Percentiles rank a stretch among this genome's conserved stretches.
Evolutionary conservation across 2,797 vertebrate species (phyloP).

Genomic region (Philypnodon macrostomus): DNA sequence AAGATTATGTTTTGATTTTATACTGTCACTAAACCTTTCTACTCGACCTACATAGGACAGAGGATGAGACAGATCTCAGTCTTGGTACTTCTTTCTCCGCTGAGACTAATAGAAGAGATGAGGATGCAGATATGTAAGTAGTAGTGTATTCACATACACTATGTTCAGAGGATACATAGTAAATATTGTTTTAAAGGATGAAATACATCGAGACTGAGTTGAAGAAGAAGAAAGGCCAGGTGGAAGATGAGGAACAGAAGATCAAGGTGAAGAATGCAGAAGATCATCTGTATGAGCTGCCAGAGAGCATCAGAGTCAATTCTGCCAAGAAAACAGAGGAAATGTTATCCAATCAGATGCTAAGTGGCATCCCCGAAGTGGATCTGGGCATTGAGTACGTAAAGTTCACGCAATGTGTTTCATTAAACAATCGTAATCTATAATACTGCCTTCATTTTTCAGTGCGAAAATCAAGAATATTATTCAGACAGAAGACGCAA

Average conservation of each 20-base stretch:
- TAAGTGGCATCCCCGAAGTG: constrained; percentile 96
- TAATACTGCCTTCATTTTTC: constrained; percentile 10
- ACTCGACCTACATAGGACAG: constrained; percentile 75
- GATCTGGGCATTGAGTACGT: constrained; percentile 93
- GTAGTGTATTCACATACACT: neutral
- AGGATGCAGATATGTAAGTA: constrained; percentile 96
- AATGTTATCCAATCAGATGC: constrained; percentile 99
- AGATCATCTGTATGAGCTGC: constrained; percentile 92
- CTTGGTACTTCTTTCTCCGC: constrained; percentile 96
- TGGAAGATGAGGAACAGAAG: constrained; percentile 91
- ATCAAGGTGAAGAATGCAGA: constrained; percentile 92
- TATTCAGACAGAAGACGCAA: constrained; percentile 94
- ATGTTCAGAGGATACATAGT: no score
- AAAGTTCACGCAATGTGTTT: neutral
- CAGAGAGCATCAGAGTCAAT: constrained; percentile 91
- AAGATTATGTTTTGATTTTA: neutral
- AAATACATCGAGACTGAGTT: constrained; percentile 83
- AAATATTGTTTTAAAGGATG: constrained; percentile 65
- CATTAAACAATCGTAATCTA: neutral
- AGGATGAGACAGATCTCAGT: constrained; percentile 91
- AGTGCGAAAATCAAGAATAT: constrained; percentile 99
- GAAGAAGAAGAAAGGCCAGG: constrained; percentile 76
- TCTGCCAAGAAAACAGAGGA: constrained; percentile 98
- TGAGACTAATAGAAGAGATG: constrained; percentile 95
- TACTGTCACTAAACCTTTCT: neutral